Base-by-base conservation (phyloP, 2,797 vertebrate species). In the Hyperoplus lanceolatus region DNA sequence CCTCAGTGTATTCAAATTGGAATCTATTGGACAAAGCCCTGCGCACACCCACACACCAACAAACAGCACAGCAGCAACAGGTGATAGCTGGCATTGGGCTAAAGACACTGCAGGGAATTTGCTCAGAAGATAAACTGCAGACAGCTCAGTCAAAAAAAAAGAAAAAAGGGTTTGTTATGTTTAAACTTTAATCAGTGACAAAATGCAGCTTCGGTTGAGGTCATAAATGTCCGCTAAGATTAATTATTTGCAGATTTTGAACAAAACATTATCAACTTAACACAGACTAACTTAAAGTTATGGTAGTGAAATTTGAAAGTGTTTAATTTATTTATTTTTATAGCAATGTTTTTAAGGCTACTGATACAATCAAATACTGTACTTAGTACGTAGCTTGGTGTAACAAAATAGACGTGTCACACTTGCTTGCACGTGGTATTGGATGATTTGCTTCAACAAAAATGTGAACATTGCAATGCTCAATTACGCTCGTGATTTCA, bases 1-100 rank as follows among this genome's bases (percentile, higher is more conserved):
- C 79, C 60, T 84, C 73, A 4, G 57, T 62, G 55, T 83, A 56
- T 91, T 85, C 74, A 79, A 73, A 75, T 80, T 76, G 54, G 57
- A 82, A 29, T 72, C 49, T 77, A 69, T 84, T 74, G 54, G 70
- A 87, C 63, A 77, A 65, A 65, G 63, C 79, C 62, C 39, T 5
- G 38, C 43, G 9, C 51, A 64, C 73, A 64, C 74, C 66, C 62
- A 85, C 69, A 65, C 69, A 66, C 29, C 56, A 53, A 81, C 57
- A 66, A 29, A 57, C 53, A 70, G 54, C 67, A 38, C 42, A 75
- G 54, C 63, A 65, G 51, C 14, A 73, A 21, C 65, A 73, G 54
- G 51, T 67, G 46, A 80, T 41, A 18, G 13, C 59, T 80, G 80
- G 50, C 48, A 48, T 14, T 41, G 12, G 29, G 46, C 43, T 74